Conservation (phyloP, 2,888 invertebrate genomes). For the Acronicta alni region DNA sequence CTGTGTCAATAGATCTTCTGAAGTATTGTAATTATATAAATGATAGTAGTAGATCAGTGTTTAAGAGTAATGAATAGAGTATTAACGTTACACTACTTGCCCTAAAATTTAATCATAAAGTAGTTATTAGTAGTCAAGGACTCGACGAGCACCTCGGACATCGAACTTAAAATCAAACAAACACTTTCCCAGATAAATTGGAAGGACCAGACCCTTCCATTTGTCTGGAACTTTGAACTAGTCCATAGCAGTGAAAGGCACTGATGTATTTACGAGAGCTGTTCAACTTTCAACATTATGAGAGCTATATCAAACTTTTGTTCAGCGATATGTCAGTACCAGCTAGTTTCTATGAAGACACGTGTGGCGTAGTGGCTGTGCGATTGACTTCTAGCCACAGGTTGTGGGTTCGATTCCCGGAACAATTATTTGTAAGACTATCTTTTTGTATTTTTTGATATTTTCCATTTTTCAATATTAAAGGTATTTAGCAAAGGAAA, state of each 20-base stretch:
- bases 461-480: too few relatives aligned
- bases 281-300: constrained; percentile 14
- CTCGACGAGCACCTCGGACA: constrained; percentile 1
- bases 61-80: too few relatives aligned
- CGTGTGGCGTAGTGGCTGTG: too few relatives aligned
- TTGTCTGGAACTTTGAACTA: too few relatives aligned
- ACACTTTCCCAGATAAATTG: constrained; percentile 5
- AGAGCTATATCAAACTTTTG: constrained; percentile 30
- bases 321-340: constrained; percentile 30
- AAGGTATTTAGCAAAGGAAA: too few relatives aligned
- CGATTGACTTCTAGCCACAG: too few relatives aligned
- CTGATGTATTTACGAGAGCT: constrained; percentile 20
- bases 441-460: too few relatives aligned
- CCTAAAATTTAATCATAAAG: not conserved
- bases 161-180: not conserved
- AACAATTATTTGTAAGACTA: too few relatives aligned
- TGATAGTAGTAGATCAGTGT: too few relatives aligned
- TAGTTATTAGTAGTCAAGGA: not conserved
- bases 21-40: too few relatives aligned
- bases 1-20: too few relatives aligned
- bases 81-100: not conserved
- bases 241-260: constrained; percentile 15
- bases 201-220: constrained; percentile 10
- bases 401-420: too few relatives aligned
- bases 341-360: constrained; percentile 4